Conservation (phyloP, 2,888 invertebrate species). For the Hipparchia sbordonii region DNA sequence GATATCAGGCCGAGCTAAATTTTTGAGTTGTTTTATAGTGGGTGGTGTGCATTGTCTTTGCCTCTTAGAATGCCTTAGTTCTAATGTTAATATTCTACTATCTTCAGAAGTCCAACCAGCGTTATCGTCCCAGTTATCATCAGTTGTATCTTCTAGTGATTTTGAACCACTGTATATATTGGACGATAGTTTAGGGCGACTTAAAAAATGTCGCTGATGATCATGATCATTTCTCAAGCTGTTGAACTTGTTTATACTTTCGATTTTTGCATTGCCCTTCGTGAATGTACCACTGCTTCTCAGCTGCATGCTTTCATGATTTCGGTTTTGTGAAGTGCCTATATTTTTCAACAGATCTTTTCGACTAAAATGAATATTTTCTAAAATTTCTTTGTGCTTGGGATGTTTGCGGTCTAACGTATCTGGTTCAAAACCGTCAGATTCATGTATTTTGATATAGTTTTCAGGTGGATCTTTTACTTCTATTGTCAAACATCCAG, state of each 20-base stretch:
- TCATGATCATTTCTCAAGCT: constrained; percentile 90
- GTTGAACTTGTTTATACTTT: constrained; percentile 79
- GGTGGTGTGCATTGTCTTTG: constrained; percentile 85
- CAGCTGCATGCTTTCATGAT: constrained; percentile 83
- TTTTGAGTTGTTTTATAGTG: constrained; percentile 71
- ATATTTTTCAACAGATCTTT: constrained; percentile 63
- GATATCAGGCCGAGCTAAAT: constrained; percentile 85
- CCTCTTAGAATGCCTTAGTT: constrained; percentile 88
- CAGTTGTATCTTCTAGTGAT: constrained; percentile 56
- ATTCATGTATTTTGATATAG: constrained; percentile 89
- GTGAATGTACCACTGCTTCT: constrained; percentile 88
- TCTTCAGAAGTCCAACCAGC: constrained; percentile 77
- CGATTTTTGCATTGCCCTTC: constrained; percentile 69
- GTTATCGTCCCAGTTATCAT: constrained; percentile 62
- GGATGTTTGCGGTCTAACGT: constrained; percentile 91
- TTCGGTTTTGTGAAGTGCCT: constrained; percentile 50
- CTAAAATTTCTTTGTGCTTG: constrained; percentile 63
- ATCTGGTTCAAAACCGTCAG: constrained; percentile 93
- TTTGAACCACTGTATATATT: constrained; percentile 61
- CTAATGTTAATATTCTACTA: constrained; percentile 87
- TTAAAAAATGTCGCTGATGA: constrained; percentile 78
- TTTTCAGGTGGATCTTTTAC: constrained; percentile 91
- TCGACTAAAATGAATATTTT: constrained; percentile 62
- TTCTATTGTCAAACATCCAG: constrained; percentile 92
- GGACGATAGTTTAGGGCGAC: constrained; percentile 64